phyloP scores from a whole-genome alignment of 2,797 vertebrate species.

The Balearica regulorum region DNA sequence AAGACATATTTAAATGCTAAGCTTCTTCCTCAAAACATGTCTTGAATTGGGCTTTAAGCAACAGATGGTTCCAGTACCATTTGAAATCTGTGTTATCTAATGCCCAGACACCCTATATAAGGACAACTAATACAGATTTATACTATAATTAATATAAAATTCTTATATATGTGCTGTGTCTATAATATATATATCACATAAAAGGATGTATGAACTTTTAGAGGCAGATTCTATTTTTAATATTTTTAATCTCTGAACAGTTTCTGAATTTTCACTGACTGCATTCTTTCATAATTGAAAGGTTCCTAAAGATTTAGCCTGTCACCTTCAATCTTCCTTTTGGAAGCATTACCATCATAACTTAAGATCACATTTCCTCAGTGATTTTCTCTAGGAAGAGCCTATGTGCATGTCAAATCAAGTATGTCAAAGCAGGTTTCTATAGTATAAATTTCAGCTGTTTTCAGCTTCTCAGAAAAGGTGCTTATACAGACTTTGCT shows the following conservation, averaged over 20 bases:
- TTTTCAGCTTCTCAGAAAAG: conserved; percentile 58
- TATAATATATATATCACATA: neutral
- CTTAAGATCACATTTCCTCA: conserved; percentile 66
- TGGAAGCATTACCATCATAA: conserved; percentile 48
- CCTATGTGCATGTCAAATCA: conserved; percentile 63
- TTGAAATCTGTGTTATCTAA: neutral
- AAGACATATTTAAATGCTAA: neutral
- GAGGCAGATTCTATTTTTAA: neutral
- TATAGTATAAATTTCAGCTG: conserved; percentile 66
- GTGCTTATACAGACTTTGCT: conserved; percentile 38
- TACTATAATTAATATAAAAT: neutral
- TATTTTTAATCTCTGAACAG: conserved; percentile 9
- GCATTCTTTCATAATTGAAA: conserved; percentile 48
- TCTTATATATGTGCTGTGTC: neutral
- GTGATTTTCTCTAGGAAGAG: conserved; percentile 37
- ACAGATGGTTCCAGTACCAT: neutral
- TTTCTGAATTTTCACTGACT: conserved; percentile 48
- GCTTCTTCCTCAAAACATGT: neutral
- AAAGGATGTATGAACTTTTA: neutral
- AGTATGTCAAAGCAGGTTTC: conserved; percentile 65
- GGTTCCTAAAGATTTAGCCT: conserved; percentile 51
- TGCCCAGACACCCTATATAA: neutral
- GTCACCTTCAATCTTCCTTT: conserved; percentile 34
- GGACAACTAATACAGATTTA: neutral
- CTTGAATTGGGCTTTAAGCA: neutral